Base-by-base conservation (phyloP, 2,797 vertebrate genomes). In the Xiphorhynchus erythropygius region DNA sequence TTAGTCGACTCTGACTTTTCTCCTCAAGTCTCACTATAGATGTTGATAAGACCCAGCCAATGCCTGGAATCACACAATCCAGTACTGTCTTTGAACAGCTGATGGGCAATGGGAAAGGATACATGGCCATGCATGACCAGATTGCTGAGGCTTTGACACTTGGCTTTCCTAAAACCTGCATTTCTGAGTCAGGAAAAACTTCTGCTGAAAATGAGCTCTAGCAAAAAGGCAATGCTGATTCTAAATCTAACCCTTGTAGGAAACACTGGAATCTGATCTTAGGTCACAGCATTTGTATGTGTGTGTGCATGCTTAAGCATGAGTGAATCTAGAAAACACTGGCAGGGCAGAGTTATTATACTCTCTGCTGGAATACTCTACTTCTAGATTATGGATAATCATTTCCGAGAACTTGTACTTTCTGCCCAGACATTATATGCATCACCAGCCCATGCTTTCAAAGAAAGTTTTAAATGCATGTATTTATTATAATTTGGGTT, bases 401-500 rank as follows among this genome's bases (percentile, higher is more conserved):
- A 42, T 85, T 83, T 90, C 19, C 9, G 18, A 84, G 63, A 85
- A 92, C 84, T 39, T 10, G 3, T 18, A 6, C 63, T 93, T 92
- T 93, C n/a, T 76, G 30, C 28, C 67, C 15, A 41, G 67, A 90
- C 24, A 55, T 63, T 69, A 74, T 24, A 81, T 86, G 28, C 7
- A 22, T 75, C 63, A 81, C 59, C 80, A 94, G 39, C 32, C 67
- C 10, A 27, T 74, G 18, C 14, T 84, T 60, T 76, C n/a, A 93
- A 80, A 94, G 35, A 67, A 97, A 50, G 30, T 60, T 96, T 92
- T 70, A 93, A 95, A 69, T 53, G 14, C n/a, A 70, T 46, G 5
- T 41, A 27, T 35, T 96, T 94, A 84, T 32, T 92, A n/a, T 42
- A 33, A 70, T 93, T 91, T 95, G 19, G 5, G 12, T 60, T 32